Conservation (phyloP, 2,113 vertebrate species). For the Globicephala melas region DNA sequence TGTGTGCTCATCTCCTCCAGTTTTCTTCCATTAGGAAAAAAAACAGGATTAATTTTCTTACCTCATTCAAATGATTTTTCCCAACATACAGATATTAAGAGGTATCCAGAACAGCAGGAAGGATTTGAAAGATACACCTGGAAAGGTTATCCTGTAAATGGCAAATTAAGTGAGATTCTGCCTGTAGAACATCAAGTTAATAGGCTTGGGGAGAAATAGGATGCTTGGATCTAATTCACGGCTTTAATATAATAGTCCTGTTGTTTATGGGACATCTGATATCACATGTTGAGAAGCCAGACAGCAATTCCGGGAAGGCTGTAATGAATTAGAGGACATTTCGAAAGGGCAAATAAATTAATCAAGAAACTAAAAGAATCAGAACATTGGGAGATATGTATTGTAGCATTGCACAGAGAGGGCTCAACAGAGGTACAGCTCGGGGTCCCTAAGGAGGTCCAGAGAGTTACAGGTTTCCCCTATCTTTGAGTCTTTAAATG, state of each 20-base stretch:
- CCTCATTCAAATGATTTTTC: not conserved
- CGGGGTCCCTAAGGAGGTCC: not conserved
- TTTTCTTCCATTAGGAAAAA: not conserved
- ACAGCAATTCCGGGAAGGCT: constrained; percentile 63
- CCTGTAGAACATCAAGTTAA: constrained; percentile 64
- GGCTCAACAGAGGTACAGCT: not conserved
- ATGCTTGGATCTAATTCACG: constrained; percentile 50
- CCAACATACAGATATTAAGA: constrained; percentile 7
- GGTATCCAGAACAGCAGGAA: constrained; percentile 44
- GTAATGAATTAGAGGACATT: constrained; percentile 63
- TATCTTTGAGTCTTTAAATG: not conserved
- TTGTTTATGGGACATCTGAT: constrained; percentile 66
- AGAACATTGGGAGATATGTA: not conserved
- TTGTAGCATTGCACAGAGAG: not conserved
- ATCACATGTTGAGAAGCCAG: constrained; percentile 48
- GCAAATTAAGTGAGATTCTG: constrained; percentile 61
- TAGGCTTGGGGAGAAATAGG: constrained; percentile 48
- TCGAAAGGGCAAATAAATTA: constrained; percentile 64
- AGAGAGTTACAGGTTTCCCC: not conserved
- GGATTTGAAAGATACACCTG: constrained; percentile 43
- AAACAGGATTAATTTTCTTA: constrained; percentile 31
- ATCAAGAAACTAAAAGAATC: constrained; percentile 38
- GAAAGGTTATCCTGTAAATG: constrained; percentile 67
- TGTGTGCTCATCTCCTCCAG: not conserved
- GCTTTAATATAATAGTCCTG: constrained; percentile 57